Conservation (phyloP, 2,888 invertebrate genomes). For the Ormyrus rosae region DNA sequence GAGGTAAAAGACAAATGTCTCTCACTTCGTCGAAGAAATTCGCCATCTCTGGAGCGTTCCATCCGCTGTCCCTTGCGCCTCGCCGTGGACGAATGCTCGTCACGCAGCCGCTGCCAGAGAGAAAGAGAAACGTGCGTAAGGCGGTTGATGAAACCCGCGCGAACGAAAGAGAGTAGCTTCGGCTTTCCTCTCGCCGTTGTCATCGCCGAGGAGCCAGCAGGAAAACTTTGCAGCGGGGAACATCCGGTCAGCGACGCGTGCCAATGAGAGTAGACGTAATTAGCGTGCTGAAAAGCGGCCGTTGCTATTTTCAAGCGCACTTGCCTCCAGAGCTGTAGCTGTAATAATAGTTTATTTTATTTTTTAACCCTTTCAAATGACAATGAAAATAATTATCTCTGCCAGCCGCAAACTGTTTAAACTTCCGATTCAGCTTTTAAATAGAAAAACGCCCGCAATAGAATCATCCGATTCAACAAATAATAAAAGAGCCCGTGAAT, state of each 20-base stretch:
- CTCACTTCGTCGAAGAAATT: constrained; percentile 25
- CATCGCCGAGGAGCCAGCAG: constrained; percentile 1
- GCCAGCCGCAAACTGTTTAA: too few relatives aligned
- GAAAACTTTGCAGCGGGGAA: constrained; percentile 45
- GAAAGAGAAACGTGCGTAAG: constrained; percentile 66
- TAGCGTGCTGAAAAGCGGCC: constrained; percentile 21
- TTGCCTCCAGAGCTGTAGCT: too few relatives aligned
- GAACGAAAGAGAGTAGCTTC: too few relatives aligned
- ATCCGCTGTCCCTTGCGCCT: constrained; percentile 2
- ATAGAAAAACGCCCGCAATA: too few relatives aligned
- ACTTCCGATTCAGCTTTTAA: too few relatives aligned
- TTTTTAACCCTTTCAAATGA: too few relatives aligned
- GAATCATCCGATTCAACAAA: background rate
- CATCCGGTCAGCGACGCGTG: constrained; percentile 52
- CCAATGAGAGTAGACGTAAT: constrained; percentile 30
- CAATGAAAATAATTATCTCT: too few relatives aligned
- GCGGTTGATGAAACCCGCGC: constrained; percentile 67
- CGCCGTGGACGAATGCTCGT: constrained; percentile 71
- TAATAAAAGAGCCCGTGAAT: constrained; percentile 15
- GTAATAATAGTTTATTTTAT: too few relatives aligned
- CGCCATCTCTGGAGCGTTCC: constrained; percentile 20
- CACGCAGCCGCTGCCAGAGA: constrained; percentile 65
- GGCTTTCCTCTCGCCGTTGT: background rate
- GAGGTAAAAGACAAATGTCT: too few relatives aligned
- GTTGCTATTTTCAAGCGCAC: background rate